Conservation (phyloP, 2,113 vertebrate species). For the Lophius piscatorius region DNA sequence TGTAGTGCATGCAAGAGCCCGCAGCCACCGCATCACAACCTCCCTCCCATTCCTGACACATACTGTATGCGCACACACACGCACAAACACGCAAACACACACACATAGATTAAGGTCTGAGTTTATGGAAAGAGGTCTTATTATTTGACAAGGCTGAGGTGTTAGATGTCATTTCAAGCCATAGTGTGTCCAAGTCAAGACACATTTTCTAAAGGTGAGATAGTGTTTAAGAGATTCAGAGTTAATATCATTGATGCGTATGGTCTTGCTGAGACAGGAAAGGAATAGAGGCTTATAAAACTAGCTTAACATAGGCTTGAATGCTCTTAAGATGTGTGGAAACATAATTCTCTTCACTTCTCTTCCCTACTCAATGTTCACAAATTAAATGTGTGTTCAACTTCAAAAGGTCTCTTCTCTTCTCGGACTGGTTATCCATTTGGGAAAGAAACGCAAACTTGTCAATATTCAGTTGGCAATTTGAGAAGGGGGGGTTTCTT, state of each 20-base stretch:
- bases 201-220: slow-evolving; percentile 37
- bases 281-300: slow-evolving; percentile 34
- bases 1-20: slow-evolving; percentile 69
- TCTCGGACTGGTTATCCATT: slow-evolving; percentile 1
- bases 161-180: slow-evolving; percentile 78
- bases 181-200: slow-evolving; percentile 47
- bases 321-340: slow-evolving; percentile 43
- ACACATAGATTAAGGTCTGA: slow-evolving; percentile 32
- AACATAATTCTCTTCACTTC: slow-evolving; percentile 32
- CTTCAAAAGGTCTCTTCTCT: neutral
- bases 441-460: neutral
- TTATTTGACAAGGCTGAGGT: slow-evolving; percentile 72
- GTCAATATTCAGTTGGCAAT: slow-evolving; percentile 5
- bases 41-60: slow-evolving; percentile 32
- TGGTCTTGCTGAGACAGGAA: slow-evolving; percentile 51
- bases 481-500: slow-evolving; percentile 24
- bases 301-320: slow-evolving; percentile 44
- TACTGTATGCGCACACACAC: slow-evolving; percentile 22
- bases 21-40: slow-evolving; percentile 57
- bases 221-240: slow-evolving; percentile 35
- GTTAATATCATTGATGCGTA: slow-evolving; percentile 58
- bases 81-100: slow-evolving; percentile 5
- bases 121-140: slow-evolving; percentile 53
- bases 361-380: neutral
- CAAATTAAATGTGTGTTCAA: too few relatives aligned